phyloP scores from a whole-genome alignment of 2,888 invertebrate species.

The Diarsia rubi region DNA sequence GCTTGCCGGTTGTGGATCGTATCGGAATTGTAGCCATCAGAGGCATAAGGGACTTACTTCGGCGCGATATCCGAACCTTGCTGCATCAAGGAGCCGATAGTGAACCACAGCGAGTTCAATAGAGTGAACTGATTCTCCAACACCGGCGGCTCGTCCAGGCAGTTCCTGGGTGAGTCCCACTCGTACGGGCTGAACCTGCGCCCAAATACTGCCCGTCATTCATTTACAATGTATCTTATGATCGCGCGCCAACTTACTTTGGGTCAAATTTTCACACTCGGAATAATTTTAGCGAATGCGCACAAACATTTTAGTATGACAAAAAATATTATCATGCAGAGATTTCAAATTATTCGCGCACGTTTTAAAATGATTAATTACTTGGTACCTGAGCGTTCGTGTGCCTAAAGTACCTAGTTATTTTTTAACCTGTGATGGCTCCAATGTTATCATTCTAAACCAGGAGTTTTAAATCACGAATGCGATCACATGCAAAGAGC shows the following conservation, averaged over 20 bases:
- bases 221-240: slow-evolving; percentile 63
- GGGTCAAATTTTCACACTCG: slow-evolving; percentile 50
- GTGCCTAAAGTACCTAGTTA: not conserved
- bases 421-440: not conserved
- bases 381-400: not conserved
- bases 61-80: slow-evolving; percentile 98
- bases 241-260: slow-evolving; percentile 57
- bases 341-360: slow-evolving; percentile 9
- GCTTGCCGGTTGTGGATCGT: slow-evolving; percentile 49
- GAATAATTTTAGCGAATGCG: slow-evolving; percentile 18
- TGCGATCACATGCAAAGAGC: not conserved
- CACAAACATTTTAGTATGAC: slow-evolving; percentile 7
- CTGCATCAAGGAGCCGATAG: slow-evolving; percentile 97
- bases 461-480: not conserved
- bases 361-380: not conserved
- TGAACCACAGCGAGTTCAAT: slow-evolving; percentile 98
- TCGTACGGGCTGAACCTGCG: slow-evolving; percentile 97
- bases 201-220: slow-evolving; percentile 86
- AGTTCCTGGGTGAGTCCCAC: slow-evolving; percentile 97
- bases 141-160: slow-evolving; percentile 95
- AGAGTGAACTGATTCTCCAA: slow-evolving; percentile 97
- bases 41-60: slow-evolving; percentile 92
- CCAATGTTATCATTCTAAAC: not conserved
- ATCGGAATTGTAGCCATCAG: slow-evolving; percentile 80
- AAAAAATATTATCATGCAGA: not conserved